phyloP scores from a whole-genome alignment of 2,113 vertebrate genomes.

The Clarias batrachus region DNA sequence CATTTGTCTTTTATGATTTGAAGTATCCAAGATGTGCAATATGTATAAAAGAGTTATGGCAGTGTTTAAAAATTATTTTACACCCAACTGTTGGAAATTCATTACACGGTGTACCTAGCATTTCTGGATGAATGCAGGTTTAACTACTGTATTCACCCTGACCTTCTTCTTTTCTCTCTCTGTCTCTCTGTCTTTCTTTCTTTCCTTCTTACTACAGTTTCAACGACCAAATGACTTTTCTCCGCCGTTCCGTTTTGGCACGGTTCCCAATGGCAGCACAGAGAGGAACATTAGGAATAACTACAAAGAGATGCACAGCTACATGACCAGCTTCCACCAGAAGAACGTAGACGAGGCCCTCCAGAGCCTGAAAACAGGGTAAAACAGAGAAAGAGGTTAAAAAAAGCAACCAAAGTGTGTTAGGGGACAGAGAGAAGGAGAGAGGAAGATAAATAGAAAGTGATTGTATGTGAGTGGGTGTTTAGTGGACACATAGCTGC shows the following conservation, averaged over 20 bases:
- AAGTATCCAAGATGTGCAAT: neutral
- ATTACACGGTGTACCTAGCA: neutral
- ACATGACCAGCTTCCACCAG: conserved; percentile 99
- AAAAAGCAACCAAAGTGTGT: neutral
- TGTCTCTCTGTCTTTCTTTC: conserved; percentile 17
- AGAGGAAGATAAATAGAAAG: conserved; percentile 30
- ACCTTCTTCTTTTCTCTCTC: conserved; percentile 26
- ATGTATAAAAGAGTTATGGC: neutral
- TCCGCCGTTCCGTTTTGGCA: conserved; percentile 96
- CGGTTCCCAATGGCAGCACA: conserved; percentile 97
- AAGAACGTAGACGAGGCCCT: conserved; percentile 93
- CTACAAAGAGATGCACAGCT: conserved; percentile 96
- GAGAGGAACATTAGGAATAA: conserved; percentile 99
- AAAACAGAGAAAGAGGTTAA: conserved; percentile 57
- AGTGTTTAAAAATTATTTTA: conserved; percentile 1
- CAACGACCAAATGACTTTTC: conserved; percentile 98
- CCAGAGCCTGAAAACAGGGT: conserved; percentile 93
- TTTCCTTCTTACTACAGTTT: conserved; percentile 74
- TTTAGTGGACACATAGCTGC: conserved; percentile 37
- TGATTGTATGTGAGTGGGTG: conserved; percentile 44
- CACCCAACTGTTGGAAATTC: neutral
- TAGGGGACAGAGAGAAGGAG: neutral
- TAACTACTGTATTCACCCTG: conserved; percentile 16
- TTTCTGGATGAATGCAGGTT: conserved; percentile 20
- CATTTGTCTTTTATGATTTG: conserved; percentile 14